Base-by-base conservation (phyloP, 2,797 vertebrate species). In the Threskiornis aethiopicus region DNA sequence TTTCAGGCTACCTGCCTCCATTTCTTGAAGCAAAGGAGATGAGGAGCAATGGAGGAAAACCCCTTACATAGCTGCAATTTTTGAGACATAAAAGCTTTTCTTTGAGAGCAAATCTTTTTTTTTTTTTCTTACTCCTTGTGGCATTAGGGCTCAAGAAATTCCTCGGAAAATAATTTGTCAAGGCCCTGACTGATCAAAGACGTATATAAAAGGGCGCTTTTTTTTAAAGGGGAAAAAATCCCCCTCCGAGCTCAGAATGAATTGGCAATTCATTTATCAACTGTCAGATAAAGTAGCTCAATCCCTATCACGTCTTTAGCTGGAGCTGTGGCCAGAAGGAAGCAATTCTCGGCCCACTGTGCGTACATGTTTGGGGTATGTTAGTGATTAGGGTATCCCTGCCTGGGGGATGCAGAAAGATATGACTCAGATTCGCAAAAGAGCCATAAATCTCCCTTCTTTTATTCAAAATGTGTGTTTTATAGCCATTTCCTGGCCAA, bases 401-500 rank as follows among this genome's bases (percentile, higher is more conserved):
- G 98, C 97, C 96, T 94, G 94, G 97, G 98, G 97, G 98, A 98
- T 97, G 97, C 96, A 95, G 97, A 97, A 95, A 98, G 98, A 98
- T 98, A 98, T 98, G 98, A 98, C 97, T 98, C 98, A 98, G 97
- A 98, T 98, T 98, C 71, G 39, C 97, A 97, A 98, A 98, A 97
- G 95, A 95, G 91, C 93, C 97, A 98, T 98, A 98, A 98, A 98
- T 98, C 98, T 98, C 97, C 94, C 75, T 89, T 84, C 61, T 98
- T 98, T 98, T 98, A 98, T 98, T 98, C 97, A 96, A 97, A 98
- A 98, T 98, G 98, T 98, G 98, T 98, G 98, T 96, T 98, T 98
- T 98, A 98, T 97, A 95, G 98, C 96, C 87, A 37, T 98, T 98
- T 98, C 98, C 97, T 98, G 97, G 98, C 98, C 97, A 97, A 97